Conservation (phyloP, 2,888 invertebrate species). For the Microplitis deprimator region DNA sequence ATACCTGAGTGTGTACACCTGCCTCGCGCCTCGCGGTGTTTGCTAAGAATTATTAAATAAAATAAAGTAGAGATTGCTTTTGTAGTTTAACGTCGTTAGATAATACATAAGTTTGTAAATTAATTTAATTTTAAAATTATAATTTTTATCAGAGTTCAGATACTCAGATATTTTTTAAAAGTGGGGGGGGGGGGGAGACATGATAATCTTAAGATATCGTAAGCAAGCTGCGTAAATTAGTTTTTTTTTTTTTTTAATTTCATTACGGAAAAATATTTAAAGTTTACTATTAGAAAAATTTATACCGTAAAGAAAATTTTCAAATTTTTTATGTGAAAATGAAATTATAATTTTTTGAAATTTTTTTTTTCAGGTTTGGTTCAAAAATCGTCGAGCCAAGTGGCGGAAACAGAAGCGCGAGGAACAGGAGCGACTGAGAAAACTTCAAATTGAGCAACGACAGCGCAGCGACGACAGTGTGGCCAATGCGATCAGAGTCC, state of each 20-base stretch:
- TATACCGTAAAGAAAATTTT: too few relatives aligned
- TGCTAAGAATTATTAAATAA: constrained; percentile 56
- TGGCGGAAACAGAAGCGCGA: constrained; percentile 96
- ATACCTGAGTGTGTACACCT: constrained; percentile 61
- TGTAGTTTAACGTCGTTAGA: background rate
- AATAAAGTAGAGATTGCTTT: background rate
- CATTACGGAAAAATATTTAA: too few relatives aligned
- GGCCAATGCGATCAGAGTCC: constrained; percentile 59
- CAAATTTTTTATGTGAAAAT: too few relatives aligned
- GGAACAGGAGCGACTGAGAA: constrained; percentile 85
- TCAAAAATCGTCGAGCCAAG: constrained; percentile 95
- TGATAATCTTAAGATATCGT: background rate
- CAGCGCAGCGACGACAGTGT: constrained; percentile 64
- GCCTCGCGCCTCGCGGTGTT: constrained; percentile 53
- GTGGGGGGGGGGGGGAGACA: background rate
- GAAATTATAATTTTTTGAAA: too few relatives aligned
- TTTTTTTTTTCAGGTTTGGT: constrained; percentile 85
- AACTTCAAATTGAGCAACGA: constrained; percentile 84
- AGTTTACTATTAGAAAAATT: too few relatives aligned
- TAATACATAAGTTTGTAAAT: background rate
- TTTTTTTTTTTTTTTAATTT: background rate
- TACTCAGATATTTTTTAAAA: background rate
- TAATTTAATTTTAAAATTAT: background rate
- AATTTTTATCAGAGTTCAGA: background rate
- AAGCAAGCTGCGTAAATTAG: background rate